A percentile compares a stretch with the other conserved stretches of the same genome.
phyloP scores from a whole-genome alignment of 2,888 invertebrate species.

The Diogma glabrata region DNA sequence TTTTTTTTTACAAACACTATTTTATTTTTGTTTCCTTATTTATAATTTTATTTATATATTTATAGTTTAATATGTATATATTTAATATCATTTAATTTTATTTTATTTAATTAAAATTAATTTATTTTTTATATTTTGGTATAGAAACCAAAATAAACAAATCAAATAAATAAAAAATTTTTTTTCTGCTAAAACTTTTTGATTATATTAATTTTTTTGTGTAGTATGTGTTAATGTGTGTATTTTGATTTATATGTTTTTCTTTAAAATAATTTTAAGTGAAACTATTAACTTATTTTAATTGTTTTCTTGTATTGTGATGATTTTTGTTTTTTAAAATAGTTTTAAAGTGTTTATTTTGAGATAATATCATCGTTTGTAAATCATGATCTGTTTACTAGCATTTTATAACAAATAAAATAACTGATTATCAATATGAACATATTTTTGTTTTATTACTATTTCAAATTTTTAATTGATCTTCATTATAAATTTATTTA shows the following conservation, averaged over 20 bases:
- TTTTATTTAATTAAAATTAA: conserved; percentile 12
- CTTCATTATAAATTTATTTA: not conserved
- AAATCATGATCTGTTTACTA: no score
- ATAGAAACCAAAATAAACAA: not conserved
- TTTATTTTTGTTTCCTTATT: conserved; percentile 14
- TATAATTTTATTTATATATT: conserved; percentile 5
- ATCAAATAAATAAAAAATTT: no score
- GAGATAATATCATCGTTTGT: no score
- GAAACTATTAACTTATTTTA: no score
- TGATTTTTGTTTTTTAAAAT: no score
- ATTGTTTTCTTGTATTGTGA: no score
- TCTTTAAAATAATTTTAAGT: no score
- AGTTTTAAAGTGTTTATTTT: no score
- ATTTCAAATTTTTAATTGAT: conserved; percentile 37
- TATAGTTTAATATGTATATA: conserved; percentile 1
- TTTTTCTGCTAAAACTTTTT: no score
- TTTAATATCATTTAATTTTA: conserved; percentile 4
- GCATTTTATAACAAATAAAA: conserved; percentile 1
- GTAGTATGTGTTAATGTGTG: no score
- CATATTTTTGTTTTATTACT: conserved; percentile 29
- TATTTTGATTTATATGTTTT: no score
- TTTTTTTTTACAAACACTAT: conserved; percentile 8
- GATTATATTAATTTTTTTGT: no score
- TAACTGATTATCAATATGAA: conserved; percentile 18
- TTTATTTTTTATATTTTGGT: not conserved